Base-by-base conservation (phyloP, 2,888 invertebrate genomes). In the Rhamphomyia laevipes region DNA sequence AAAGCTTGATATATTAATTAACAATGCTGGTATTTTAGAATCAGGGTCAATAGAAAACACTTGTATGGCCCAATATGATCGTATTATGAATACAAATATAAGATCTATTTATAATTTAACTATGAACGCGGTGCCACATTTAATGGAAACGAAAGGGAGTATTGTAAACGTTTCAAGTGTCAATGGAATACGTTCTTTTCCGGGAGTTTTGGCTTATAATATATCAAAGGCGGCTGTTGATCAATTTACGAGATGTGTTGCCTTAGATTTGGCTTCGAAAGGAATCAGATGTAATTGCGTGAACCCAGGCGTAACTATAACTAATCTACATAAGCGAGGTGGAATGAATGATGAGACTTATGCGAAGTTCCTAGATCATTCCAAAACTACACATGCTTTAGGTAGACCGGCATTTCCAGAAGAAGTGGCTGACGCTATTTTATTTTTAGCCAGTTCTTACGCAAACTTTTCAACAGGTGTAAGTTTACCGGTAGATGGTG, bases 141-240 rank as follows among this genome's bases (percentile, higher is more conserved):
- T 96, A 17, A 73, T 89, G 3, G 77, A 82, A 68, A 78, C 82
- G 0, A 86, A 89, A 68, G 93, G 93, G n/a, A 88, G 82, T 57
- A 84, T 95, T 58, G 93, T 97, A 0, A 97, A 96, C 66, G 87
- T 97, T 0, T 96, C 95, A 2, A 94, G 94, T 66, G 91, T 96
- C 0, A 88, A 86, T 61, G 96, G 96, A 4, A 76, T 92, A 21
- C 75, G 94, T 61, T 82, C 95, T 43, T 95, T 96, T 65, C 83
- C 94, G 2, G 86, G 86, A 9, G 86, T 94, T 0, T 69, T 95
- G 42, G 86, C 93, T 0, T 99, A 99, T 67, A 85, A 84, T 58
- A 82, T 97, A 67, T 92, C 93, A 1, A 97, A 99, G 72, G 80
- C 92, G 35, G 88, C 94, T 2, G 75, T 97, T 0, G 97, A 99